Evolutionary conservation across 2,888 invertebrate species (phyloP), one percentile per base, ranked within the genome.

Genomic region (Lasioglossum oenotherae): DNA sequence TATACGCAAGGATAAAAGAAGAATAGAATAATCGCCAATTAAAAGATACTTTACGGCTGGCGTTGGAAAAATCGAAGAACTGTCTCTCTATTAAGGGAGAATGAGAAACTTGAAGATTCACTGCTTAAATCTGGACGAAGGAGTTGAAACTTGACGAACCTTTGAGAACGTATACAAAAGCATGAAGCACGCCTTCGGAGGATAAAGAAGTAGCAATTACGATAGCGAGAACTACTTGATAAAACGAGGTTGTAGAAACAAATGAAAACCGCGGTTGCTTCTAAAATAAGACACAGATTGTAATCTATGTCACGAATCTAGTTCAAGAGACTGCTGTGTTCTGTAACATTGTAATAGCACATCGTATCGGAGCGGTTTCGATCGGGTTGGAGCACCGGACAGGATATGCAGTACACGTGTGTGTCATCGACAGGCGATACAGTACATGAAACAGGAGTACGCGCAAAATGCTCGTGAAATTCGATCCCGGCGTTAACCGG

Each of bases 391-490:
- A 5, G 41, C 67, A 0, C 23, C 19, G 23, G 38, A 38, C 35
- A 69, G 69, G 38, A 35, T 23, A 35, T 69, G 69, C 35, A 1
- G 23, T 69, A 19, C 38, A 14, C 38, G 69, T 12, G 69, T 69
- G 38, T 69, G 69, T 69, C 69, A 69, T 69, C 35, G 72, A 27
- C 35, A 38, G 38, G 35, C 69, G 71, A 74, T 67, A 41, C 35
- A 69, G 73, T 74, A 57, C 35, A 41, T 60, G 74, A 71, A 79
- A 74, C 82, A 38, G 44, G 69, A 72, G 79, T 35, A 57, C 31
- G 76, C 53, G 31, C n/a, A 44, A 81, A 81, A 67, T 38, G 81
- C 31, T 73, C 76, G 64, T 81, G 83, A 81, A 81, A 81, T 76
- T 84, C 76, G 64, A 83, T 83, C 44, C 75, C 27, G 44, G 31